Evolutionary conservation across 2,797 vertebrate species (phyloP), one percentile per base, ranked within the genome.

Genomic region (Rhyacichthys aspro): DNA sequence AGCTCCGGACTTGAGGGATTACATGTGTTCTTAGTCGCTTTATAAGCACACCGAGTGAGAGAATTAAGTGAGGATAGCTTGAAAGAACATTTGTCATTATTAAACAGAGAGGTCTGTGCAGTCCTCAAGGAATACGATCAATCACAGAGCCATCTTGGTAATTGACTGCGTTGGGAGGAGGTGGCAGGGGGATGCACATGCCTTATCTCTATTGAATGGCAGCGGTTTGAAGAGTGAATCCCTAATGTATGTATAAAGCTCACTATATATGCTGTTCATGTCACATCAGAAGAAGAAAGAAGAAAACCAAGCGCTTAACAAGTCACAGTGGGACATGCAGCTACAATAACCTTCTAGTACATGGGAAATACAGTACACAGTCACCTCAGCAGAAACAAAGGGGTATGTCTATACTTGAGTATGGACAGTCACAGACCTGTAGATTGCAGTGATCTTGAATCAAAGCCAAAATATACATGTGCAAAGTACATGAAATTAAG

Each of bases 131-230:
- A 67, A 12, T 46, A 50, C 12, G 32, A 79, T 86, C 74, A 77
- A 73, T 87, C 60, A 62, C 28, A 43, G 63, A 28, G 53, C 66
- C 34, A 9, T 56, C 70, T 60, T 9, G 0, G 63, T 83, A 82
- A 85, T 66, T 74, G 78, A 78, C 70, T 74, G 72, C 34, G 4
- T 14, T 65, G 67, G 60, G 68, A 73, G 16, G 16, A 55, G 57
- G 28, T 39, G 67, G 55, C n/a, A 39, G 52, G 42, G 46, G 28
- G 15, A 28, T 9, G 9, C 8, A 50, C 7, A 19, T 49, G 59
- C 12, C 41, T 17, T 63, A 6, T 66, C 39, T 37, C n/a, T 12
- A 52, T 43, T 36, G 16, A 48, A 49, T 42, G 45, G 47, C 61
- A 32, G 60, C 14, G 47, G 34, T 45, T 43, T 49, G 33, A 70